Evolutionary conservation across 2,113 vertebrate genomes (phyloP), one percentile per base, ranked within the genome.

Genomic region (Thryonomys swinderianus): DNA sequence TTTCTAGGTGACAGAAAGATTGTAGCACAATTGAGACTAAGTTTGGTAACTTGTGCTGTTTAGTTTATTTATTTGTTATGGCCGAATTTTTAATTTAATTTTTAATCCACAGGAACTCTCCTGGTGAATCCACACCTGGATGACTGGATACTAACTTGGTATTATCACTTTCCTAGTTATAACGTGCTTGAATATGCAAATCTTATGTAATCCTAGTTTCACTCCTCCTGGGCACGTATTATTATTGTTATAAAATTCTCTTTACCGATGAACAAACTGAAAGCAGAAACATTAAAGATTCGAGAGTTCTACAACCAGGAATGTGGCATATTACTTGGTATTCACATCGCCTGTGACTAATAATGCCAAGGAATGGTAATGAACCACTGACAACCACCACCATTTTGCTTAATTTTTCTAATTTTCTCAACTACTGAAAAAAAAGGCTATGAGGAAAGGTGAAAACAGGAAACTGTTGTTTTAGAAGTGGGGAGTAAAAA

Each of bases 1-100:
- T 98, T 98, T 98, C 96, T 97, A 96, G 96, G 93, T 98, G 96
- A 97, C 95, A 97, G 97, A 96, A 98, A 97, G 76, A 98, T 97
- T 97, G 96, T 62, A 73, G 88, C 92, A 81, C 89, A 96, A 93
- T 96, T 90, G 95, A 97, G 94, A 95, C 94, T 81, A 97, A 96
- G 81, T 97, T 98, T 93, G 94, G 69, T 98, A 97, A 89, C 94
- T 78, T 96, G 64, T 92, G 81, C 51, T 96, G 76, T 96, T 96
- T 95, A 86, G 69, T 93, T 91, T 95, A 84, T 97, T 91, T 85
- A 96, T 90, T 98, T 97, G 92, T 84, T 69, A 92, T 85, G 67
- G 81, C 81, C 88, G 94, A 59, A 69, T 97, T 97, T 98, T 97
- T 98, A 97, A 98, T 98, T 98, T 97, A 97, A 97, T 97, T 97